A percentile compares a stretch with the other conserved stretches of the same genome.
These are phyloP conservation scores for Fratercula arctica DNA, from an alignment of 2,797 vertebrate genomes.

Conservation along the genomic window DNA sequence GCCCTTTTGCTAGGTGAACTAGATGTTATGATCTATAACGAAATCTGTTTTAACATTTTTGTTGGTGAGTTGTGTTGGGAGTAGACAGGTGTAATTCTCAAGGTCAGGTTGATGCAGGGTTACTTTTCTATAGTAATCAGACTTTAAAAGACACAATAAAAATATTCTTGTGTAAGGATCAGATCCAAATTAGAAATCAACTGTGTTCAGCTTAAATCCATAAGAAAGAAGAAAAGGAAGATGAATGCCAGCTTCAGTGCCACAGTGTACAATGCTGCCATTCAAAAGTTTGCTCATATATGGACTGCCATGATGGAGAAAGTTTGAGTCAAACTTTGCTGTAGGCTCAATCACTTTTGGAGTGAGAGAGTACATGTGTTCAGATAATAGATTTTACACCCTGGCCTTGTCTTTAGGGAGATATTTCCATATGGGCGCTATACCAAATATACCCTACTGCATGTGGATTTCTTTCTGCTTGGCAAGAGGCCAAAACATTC, in stretches of 20 bases:
- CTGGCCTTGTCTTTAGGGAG: background rate
- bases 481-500: slow-evolving; percentile 49
- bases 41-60: background rate
- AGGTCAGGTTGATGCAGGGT: background rate
- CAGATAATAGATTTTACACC: background rate
- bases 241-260: background rate
- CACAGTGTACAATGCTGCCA: accelerated
- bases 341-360: background rate
- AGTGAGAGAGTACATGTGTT: background rate
- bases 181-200: background rate
- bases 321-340: background rate
- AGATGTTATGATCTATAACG: background rate
- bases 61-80: background rate
- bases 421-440: slow-evolving; percentile 26
- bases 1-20: background rate
- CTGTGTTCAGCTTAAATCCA: background rate
- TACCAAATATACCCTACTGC: background rate
- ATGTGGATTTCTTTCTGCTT: slow-evolving; percentile 24
- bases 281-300: background rate
- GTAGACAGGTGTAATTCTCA: background rate
- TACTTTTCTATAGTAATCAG: background rate
- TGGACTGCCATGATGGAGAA: background rate
- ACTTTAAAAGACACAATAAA: background rate
- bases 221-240: background rate
- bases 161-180: background rate